Conservation (phyloP, 2,888 invertebrate species). For the Tenthredo livida region DNA sequence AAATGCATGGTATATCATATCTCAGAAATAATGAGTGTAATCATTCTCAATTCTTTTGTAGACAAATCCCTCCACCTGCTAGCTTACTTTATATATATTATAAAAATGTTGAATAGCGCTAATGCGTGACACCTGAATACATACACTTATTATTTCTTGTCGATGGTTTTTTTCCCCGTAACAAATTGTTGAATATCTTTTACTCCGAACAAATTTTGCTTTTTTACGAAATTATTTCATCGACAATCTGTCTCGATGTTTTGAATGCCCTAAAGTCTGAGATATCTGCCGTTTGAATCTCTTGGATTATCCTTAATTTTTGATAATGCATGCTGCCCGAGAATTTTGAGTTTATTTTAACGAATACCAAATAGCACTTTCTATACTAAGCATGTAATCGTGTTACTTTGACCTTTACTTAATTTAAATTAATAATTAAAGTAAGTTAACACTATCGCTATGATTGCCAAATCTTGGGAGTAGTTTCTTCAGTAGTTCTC, state of each 20-base stretch:
- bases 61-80: background rate
- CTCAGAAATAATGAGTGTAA: constrained; percentile 32
- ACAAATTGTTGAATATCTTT: constrained; percentile 76
- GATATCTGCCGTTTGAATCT: too few relatives aligned
- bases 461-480: constrained; percentile 12
- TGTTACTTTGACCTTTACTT: background rate
- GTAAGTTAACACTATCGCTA: background rate
- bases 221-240: constrained; percentile 21
- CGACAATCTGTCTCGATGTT: too few relatives aligned
- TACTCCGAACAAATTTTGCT: constrained; percentile 58
- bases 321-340: background rate
- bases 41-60: constrained; percentile 7
- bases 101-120: background rate
- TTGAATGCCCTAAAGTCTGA: too few relatives aligned
- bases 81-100: background rate
- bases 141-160: constrained; percentile 44
- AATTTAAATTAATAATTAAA: background rate
- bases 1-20: constrained; percentile 12
- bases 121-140: background rate
- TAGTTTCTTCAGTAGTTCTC: constrained; percentile 14
- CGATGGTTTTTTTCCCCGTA: constrained; percentile 66
- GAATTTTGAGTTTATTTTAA: background rate
- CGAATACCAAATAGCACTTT: background rate
- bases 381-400: constrained; percentile 7
- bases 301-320: background rate